Conservation (phyloP, 2,888 invertebrate genomes). For the Drosophila gaucha region DNA sequence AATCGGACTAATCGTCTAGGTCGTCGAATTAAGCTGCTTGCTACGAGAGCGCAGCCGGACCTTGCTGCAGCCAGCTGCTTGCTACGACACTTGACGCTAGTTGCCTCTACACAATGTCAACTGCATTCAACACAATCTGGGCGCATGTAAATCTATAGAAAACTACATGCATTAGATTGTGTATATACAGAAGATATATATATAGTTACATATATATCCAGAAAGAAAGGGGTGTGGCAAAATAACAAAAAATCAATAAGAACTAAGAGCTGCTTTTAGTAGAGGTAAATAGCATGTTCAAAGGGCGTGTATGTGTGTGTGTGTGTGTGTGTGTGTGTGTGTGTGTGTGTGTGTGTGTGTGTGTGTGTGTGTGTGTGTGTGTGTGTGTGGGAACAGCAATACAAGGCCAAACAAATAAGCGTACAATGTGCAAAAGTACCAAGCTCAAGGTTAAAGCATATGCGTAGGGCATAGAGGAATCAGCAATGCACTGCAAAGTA, state of each 20-base stretch:
- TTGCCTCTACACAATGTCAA: not conserved
- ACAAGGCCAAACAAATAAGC: conserved; percentile 73
- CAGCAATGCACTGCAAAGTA: conserved; percentile 15
- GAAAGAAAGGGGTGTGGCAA: conserved; percentile 36
- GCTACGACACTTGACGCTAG: conserved; percentile 8
- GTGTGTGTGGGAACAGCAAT: conserved; percentile 20
- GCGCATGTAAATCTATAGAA: not conserved
- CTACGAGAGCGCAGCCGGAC: not conserved
- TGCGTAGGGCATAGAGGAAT: not conserved
- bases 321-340: conserved; percentile 2
- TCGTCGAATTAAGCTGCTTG: not conserved
- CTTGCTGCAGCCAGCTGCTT: conserved; percentile 7
- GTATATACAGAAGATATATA: not conserved
- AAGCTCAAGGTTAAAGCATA: conserved; percentile 49
- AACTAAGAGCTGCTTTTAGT: conserved; percentile 15
- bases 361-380: conserved; percentile 10
- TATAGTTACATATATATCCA: not conserved
- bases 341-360: conserved; percentile 6
- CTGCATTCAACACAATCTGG: not conserved
- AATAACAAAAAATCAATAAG: conserved; percentile 47
- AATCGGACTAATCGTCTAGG: not conserved
- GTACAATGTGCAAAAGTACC: conserved; percentile 50
- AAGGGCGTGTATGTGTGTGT: conserved; percentile 11
- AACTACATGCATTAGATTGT: not conserved
- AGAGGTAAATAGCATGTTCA: conserved; percentile 24